Base-by-base conservation (phyloP, 2,113 vertebrate genomes). In the Sakesphorus luctuosus region DNA sequence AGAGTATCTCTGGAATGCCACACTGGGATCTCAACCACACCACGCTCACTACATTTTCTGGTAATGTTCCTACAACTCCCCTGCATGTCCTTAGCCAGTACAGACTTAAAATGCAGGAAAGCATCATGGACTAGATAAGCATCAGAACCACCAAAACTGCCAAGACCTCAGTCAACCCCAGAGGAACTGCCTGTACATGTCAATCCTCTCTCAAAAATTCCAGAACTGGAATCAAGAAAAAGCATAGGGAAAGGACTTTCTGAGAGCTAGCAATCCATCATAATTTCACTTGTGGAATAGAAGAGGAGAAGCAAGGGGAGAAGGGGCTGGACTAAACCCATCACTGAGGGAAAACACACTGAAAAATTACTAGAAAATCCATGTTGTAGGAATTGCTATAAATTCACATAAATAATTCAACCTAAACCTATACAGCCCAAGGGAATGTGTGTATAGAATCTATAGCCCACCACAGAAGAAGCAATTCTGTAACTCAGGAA, bases 1-100 rank as follows among this genome's bases (percentile, higher is more conserved):
- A 85, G 53, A 38, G 53, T 2, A 18, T 5, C 8, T 56, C 62
- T 8, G 24, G 55, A 63, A 33, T 2, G 13, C 26, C n/a, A 35
- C 11, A 6, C 52, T 2, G 4, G 44, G 26, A 52, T 65, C 55
- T 1, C 72, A 66, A 44, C 19, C 31, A 62, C 66, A 49, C 18
- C 31, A 44, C 31, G 3, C n/a, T 53, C 55, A 0, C 18, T 9
- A 6, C 43, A 52, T 46, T 59, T 26, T 21, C 53, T 86, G 29
- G 47, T 44, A 38, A 71, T 13, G 33, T 31, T 73, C 35, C 84
- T 72, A 9, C 10, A 17, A 25, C n/a, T 50, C 19, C 33, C 11
- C 25, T 5, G 10, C 49, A 47, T 0, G 0, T 23, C 26, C 50
- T 25, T 10, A 11, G 23, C n/a, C n/a, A 40, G 13, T 8, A 16